Conservation (phyloP, 2,113 vertebrate genomes). For the Gopherus evgoodei region DNA sequence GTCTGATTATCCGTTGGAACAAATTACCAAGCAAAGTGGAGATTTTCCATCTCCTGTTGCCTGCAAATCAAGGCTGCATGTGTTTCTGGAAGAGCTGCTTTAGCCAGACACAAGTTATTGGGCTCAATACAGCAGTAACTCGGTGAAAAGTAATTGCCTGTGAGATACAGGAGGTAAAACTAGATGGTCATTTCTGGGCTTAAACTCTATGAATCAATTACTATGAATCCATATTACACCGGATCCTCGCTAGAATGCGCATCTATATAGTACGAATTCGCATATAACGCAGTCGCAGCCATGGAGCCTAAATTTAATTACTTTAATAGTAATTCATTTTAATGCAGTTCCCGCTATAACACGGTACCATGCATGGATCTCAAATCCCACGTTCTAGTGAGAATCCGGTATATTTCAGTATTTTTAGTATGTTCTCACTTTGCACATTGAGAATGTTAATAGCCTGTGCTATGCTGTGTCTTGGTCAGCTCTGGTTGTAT, state of each 20-base stretch:
- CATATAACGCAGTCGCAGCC: too few relatives aligned
- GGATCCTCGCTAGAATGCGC: too few relatives aligned
- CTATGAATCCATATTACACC: neutral
- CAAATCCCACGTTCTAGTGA: too few relatives aligned
- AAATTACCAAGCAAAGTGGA: neutral
- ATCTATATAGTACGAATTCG: too few relatives aligned
- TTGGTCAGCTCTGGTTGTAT: neutral
- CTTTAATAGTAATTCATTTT: too few relatives aligned
- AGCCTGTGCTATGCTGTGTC: neutral
- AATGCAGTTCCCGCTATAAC: too few relatives aligned
- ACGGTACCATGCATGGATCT: too few relatives aligned
- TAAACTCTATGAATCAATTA: neutral
- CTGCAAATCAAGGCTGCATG: neutral
- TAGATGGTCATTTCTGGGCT: neutral
- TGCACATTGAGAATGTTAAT: neutral
- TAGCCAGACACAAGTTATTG: neutral
- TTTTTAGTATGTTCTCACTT: neutral
- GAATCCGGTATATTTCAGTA: too few relatives aligned
- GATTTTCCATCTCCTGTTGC: neutral
- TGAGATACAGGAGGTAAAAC: neutral
- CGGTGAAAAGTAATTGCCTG: neutral
- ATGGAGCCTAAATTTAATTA: too few relatives aligned
- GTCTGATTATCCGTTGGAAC: neutral
- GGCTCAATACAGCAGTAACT: neutral
- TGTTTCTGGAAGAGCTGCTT: neutral